Evolutionary conservation across 2,113 vertebrate genomes (phyloP).

Genomic region (Gracilinanus agilis): DNA sequence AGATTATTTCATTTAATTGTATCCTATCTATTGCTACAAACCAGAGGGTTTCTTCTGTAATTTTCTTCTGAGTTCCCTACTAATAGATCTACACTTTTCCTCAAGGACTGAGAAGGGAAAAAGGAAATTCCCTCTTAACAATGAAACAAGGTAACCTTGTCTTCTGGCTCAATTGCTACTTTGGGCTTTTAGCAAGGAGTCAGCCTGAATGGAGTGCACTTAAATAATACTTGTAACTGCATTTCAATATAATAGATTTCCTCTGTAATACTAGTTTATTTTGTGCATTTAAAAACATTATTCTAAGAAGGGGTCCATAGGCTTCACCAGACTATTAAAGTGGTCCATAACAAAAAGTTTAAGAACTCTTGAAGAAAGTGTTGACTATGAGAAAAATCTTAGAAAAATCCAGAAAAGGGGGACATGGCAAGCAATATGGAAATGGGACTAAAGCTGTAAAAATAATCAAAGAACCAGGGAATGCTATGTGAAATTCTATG

Average conservation of each 20-base stretch:
- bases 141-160: neutral
- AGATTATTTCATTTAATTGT: neutral
- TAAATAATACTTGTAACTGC: too few relatives aligned
- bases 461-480: neutral
- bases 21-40: neutral
- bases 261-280: too few relatives aligned
- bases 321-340: too few relatives aligned
- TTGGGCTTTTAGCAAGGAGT: neutral
- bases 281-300: too few relatives aligned
- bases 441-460: too few relatives aligned
- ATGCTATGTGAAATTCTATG: neutral
- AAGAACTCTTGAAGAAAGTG: neutral
- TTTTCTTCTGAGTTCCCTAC: neutral
- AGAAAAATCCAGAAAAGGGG: neutral
- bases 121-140: neutral
- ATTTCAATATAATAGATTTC: too few relatives aligned
- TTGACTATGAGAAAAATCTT: neutral
- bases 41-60: neutral
- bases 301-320: too few relatives aligned
- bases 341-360: neutral
- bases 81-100: neutral
- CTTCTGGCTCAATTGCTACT: neutral
- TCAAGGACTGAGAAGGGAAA: neutral
- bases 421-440: neutral
- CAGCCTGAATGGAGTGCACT: neutral